These are phyloP conservation scores for Zaprionus nigranus DNA, from an alignment of 1,140 invertebrate species.

Conservation along the genomic window DNA sequence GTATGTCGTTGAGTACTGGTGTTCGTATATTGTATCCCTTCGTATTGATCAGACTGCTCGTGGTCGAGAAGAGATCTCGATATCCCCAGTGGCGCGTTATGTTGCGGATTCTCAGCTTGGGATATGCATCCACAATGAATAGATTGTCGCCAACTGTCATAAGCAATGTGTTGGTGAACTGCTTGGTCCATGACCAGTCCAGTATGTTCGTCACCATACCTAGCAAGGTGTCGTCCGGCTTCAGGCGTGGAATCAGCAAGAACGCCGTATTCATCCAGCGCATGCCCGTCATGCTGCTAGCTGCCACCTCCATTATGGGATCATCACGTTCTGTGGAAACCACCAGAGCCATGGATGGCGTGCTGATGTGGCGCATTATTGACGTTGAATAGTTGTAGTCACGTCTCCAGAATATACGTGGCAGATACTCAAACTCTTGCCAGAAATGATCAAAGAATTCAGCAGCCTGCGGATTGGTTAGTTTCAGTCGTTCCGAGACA, in stretches of 20 bases:
- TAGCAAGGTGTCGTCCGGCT: slow-evolving; percentile 33
- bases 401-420: slow-evolving; percentile 52
- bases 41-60: slow-evolving; percentile 41
- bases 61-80: slow-evolving; percentile 49
- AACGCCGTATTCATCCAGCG: slow-evolving; percentile 71
- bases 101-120: slow-evolving; percentile 51
- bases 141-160: slow-evolving; percentile 62
- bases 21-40: slow-evolving; percentile 61
- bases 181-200: slow-evolving; percentile 66
- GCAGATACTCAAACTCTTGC: slow-evolving; percentile 50
- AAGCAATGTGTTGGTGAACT: slow-evolving; percentile 66
- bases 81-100: slow-evolving; percentile 53
- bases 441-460: slow-evolving; percentile 68
- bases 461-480: slow-evolving; percentile 27
- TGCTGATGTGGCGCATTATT: slow-evolving; percentile 63
- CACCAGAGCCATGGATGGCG: slow-evolving; percentile 65
- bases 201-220: slow-evolving; percentile 35
- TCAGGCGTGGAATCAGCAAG: slow-evolving; percentile 54
- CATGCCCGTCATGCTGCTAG: slow-evolving; percentile 44
- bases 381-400: slow-evolving; percentile 9
- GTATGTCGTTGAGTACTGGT: slow-evolving; percentile 65
- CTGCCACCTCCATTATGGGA: slow-evolving; percentile 73
- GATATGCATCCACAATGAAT: slow-evolving; percentile 67
- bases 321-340: slow-evolving; percentile 62
- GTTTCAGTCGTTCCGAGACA: slow-evolving; percentile 62